Conservation (phyloP, 2,113 vertebrate species). For the Ancistrus triradiatus region DNA sequence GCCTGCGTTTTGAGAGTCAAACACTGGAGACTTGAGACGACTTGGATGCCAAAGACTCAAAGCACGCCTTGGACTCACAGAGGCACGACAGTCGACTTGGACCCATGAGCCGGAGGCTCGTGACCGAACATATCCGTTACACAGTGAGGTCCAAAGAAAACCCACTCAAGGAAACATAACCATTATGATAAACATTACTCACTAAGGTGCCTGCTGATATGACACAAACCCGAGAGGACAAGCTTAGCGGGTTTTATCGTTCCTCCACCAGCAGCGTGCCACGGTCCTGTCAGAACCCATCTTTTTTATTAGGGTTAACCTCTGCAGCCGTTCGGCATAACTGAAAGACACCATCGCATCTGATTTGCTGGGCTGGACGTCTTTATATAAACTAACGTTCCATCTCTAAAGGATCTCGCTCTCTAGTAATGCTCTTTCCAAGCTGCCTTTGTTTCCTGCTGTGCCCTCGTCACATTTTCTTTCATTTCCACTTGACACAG, state of each 20-base stretch:
- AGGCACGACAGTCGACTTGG: no score
- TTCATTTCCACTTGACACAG: conserved; percentile 33
- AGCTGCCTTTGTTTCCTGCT: neutral
- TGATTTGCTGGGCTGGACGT: no score
- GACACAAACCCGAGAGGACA: neutral
- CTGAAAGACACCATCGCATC: no score
- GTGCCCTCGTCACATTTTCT: conserved; percentile 22
- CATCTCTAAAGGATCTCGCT: no score
- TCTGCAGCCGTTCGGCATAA: neutral
- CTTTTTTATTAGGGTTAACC: conserved; percentile 9
- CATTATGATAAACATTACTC: neutral
- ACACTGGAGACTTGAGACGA: no score
- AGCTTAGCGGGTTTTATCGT: neutral
- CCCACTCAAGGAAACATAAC: neutral
- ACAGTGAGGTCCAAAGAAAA: no score
- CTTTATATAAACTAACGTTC: no score
- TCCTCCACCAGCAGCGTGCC: neutral
- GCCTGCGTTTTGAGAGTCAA: no score
- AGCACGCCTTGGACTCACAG: no score
- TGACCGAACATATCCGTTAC: no score
- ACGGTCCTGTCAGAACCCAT: conserved; percentile 10
- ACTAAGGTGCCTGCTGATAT: neutral
- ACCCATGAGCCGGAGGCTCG: no score
- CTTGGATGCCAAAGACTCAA: no score
- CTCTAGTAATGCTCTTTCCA: neutral